phyloP scores from a whole-genome alignment of 2,113 vertebrate genomes.

The Capreolus pygargus region DNA sequence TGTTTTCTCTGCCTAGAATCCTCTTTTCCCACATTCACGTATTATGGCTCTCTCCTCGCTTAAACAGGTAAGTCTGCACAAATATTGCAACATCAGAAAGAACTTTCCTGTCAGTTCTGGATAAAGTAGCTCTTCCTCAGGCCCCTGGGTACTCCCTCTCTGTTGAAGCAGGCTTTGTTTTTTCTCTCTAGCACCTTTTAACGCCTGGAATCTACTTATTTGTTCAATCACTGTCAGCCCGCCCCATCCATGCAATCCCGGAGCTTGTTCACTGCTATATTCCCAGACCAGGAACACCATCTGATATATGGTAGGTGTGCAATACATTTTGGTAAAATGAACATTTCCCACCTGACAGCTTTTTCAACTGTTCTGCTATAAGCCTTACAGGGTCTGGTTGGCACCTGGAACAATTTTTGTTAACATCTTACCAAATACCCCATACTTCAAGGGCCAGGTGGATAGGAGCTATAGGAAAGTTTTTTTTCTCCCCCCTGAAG shows the following conservation, averaged over 20 bases:
- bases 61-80: neutral
- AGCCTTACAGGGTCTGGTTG: neutral
- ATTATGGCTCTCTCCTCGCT: neutral
- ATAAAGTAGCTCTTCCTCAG: neutral
- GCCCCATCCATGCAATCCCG: fast-evolving
- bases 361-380: neutral
- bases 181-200: neutral
- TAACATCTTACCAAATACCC: neutral
- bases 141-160: neutral
- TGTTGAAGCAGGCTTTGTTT: neutral
- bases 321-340: neutral
- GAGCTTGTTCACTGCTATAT: neutral
- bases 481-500: neutral
- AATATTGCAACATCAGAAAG: neutral
- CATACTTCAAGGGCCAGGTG: neutral
- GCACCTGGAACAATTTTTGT: neutral
- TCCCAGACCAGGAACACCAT: neutral
- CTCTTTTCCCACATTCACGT: neutral
- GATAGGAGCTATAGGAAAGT: neutral
- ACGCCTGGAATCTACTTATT: neutral
- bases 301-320: neutral
- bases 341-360: neutral
- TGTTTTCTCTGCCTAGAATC: neutral
- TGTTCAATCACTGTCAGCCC: neutral
- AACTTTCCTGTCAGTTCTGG: neutral